Evolutionary conservation across 2,113 vertebrate species (phyloP).

Genomic region (Boleophthalmus pectinirostris): DNA sequence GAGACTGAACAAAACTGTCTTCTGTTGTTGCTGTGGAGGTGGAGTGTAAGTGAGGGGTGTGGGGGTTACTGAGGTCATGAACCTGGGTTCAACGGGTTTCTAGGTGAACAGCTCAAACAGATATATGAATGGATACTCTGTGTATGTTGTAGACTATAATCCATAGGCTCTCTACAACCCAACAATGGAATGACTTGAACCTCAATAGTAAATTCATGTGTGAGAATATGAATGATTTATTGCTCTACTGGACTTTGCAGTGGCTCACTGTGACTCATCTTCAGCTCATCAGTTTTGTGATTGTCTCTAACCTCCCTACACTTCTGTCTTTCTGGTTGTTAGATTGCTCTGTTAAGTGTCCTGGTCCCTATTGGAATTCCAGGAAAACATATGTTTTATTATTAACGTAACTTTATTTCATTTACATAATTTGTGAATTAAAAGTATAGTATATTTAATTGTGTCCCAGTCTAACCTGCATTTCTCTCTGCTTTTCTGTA

Average conservation of each 20-base stretch:
- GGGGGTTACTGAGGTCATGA: slow-evolving; percentile 10
- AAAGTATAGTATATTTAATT: not conserved
- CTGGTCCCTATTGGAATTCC: not conserved
- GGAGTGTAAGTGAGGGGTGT: not conserved
- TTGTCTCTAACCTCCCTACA: not conserved
- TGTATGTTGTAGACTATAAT: not conserved
- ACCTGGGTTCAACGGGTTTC: not conserved
- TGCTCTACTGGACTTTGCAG: no score
- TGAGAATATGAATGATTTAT: no score
- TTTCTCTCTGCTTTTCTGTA: slow-evolving; percentile 56
- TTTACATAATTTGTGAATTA: not conserved
- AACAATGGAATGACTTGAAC: not conserved
- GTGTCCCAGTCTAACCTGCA: slow-evolving; percentile 60
- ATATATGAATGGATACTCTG: not conserved
- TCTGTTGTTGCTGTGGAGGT: not conserved
- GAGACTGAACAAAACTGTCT: not conserved
- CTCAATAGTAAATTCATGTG: not conserved
- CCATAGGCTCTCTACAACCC: not conserved
- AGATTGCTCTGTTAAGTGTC: not conserved
- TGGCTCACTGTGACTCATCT: not conserved
- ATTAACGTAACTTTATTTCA: not conserved
- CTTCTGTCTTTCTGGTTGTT: not conserved
- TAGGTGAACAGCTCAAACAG: not conserved
- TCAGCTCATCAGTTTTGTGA: not conserved
- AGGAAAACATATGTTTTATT: not conserved